Evolutionary conservation across 2,888 invertebrate genomes (phyloP).

Genomic region (Tyria jacobaeae): DNA sequence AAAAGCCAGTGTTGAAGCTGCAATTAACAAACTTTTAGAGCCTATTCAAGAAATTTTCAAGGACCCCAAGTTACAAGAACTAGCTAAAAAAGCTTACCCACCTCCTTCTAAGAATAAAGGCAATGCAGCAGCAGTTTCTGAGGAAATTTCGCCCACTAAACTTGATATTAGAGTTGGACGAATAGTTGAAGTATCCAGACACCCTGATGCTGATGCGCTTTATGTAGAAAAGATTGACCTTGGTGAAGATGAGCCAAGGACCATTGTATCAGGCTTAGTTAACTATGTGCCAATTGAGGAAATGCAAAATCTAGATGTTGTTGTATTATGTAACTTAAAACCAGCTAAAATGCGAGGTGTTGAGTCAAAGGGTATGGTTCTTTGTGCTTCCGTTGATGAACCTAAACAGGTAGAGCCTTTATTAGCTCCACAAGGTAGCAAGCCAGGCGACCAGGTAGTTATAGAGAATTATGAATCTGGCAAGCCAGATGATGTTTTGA

Average conservation of each 20-base stretch:
- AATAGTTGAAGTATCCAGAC: constrained; percentile 93
- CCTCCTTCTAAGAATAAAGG: constrained; percentile 88
- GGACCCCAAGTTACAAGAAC: constrained; percentile 91
- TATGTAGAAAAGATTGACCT: constrained; percentile 97
- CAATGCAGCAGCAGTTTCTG: constrained; percentile 66
- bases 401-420: constrained; percentile 95
- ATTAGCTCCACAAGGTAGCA: constrained; percentile 90
- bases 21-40: constrained; percentile 94
- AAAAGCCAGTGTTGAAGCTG: constrained; percentile 93
- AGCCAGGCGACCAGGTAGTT: constrained; percentile 93
- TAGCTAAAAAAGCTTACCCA: constrained; percentile 95
- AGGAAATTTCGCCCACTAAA: constrained; percentile 90
- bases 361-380: constrained; percentile 96
- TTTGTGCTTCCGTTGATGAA: constrained; percentile 94
- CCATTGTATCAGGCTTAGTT: constrained; percentile 95
- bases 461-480: constrained; percentile 94
- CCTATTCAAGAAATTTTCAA: constrained; percentile 96
- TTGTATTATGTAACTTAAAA: constrained; percentile 98
- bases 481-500: constrained; percentile 93
- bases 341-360: constrained; percentile 98
- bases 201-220: constrained; percentile 96
- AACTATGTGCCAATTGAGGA: constrained; percentile 96
- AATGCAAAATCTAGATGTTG: constrained; percentile 95
- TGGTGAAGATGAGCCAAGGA: constrained; percentile 91
- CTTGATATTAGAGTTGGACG: constrained; percentile 96